phyloP scores from a whole-genome alignment of 2,113 vertebrate species.

The Alligator mississippiensis region DNA sequence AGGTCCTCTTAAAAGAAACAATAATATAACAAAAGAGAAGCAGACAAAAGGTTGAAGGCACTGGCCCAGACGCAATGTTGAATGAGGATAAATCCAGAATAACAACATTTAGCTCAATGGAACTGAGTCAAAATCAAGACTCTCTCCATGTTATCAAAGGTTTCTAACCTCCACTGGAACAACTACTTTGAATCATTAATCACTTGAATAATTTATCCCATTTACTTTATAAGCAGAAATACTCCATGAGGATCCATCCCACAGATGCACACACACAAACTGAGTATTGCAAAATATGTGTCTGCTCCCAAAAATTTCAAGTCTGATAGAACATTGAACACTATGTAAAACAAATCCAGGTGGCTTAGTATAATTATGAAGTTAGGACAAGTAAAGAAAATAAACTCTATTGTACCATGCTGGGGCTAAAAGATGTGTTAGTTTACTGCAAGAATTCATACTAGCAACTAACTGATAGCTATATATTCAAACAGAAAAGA shows the following conservation, averaged over 20 bases:
- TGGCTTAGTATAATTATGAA: background rate
- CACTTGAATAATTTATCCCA: background rate
- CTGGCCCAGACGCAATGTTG: background rate
- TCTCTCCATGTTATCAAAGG: background rate
- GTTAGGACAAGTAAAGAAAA: background rate
- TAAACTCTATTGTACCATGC: background rate
- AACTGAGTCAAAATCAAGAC: constrained; percentile 58
- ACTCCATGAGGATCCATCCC: background rate
- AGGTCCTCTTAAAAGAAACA: background rate
- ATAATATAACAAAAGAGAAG: background rate
- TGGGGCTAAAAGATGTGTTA: background rate
- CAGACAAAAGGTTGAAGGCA: constrained; percentile 45
- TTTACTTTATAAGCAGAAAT: background rate
- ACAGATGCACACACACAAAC: background rate
- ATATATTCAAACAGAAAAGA: too few relatives aligned
- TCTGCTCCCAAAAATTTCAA: background rate
- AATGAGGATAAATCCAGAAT: constrained; percentile 47
- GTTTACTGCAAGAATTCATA: background rate
- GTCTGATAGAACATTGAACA: background rate
- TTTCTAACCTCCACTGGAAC: background rate
- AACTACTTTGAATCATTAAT: background rate
- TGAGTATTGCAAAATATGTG: background rate
- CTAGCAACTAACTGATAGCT: background rate
- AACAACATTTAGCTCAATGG: constrained; percentile 63
- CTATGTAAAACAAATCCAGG: background rate